These are phyloP conservation scores for Montipora foliosa DNA, from an alignment of 64 coral and sea anemone genomes.

Conservation along the genomic window DNA sequence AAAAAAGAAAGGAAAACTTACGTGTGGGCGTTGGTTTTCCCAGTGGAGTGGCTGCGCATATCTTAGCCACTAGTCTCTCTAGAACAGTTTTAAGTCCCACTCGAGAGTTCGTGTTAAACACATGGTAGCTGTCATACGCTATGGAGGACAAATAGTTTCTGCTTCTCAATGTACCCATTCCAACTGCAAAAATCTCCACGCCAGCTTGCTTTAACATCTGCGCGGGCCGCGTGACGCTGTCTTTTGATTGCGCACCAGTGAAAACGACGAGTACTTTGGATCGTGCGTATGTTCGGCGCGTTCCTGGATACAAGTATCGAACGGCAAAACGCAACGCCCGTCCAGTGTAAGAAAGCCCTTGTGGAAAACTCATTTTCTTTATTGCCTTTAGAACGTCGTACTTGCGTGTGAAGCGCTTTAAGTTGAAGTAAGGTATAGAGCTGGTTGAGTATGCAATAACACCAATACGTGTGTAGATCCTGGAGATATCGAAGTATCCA, in stretches of 20 bases:
- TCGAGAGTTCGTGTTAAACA: constrained; percentile 53
- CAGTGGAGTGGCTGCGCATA: constrained; percentile 44
- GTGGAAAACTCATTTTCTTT: constrained; percentile 28
- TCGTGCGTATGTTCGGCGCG: constrained; percentile 12
- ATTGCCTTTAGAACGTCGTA: constrained; percentile 44
- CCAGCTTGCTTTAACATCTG: constrained; percentile 27
- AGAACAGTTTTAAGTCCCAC: neutral
- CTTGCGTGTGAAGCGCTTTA: constrained; percentile 23
- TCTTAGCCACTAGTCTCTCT: constrained; percentile 17
- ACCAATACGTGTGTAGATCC: constrained; percentile 68
- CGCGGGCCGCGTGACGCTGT: constrained; percentile 48
- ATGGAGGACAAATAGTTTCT: constrained; percentile 55
- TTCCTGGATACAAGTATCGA: constrained; percentile 51
- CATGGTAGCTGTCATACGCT: constrained; percentile 53
- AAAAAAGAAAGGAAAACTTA: neutral
- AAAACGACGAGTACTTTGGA: constrained; percentile 60
- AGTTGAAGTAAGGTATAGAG: constrained; percentile 48
- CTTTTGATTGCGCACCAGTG: constrained; percentile 44
- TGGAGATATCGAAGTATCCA: constrained; percentile 77
- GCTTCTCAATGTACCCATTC: constrained; percentile 43
- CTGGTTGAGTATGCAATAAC: constrained; percentile 70
- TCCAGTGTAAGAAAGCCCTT: constrained; percentile 62
- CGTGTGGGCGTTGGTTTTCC: constrained; percentile 32
- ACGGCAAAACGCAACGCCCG: constrained; percentile 49
- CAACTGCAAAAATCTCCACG: constrained; percentile 69